Base-by-base conservation (phyloP, 2,113 vertebrate species). In the Aleadryas rufinucha region DNA sequence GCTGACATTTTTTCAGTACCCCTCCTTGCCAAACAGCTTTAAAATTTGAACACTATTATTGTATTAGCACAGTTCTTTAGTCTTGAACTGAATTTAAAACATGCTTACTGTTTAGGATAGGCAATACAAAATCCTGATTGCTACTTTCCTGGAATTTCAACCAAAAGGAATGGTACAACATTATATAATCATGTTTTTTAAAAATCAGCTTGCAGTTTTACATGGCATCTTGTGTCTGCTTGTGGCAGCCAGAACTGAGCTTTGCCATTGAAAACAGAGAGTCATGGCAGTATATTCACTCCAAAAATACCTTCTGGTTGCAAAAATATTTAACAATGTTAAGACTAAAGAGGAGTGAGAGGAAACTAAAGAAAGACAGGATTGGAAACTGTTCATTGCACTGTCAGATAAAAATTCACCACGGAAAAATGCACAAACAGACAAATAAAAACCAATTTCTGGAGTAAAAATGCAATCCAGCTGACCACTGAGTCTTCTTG, bases 261-360 rank as follows among this genome's bases (percentile, higher is more conserved):
- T 3, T 21, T 97, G 96, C 95, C 96, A 96, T 92, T 84, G 93
- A 95, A 97, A 97, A 96, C 93, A 96, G 91, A 95, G 87, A 92
- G 71, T 95, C 93, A 96, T 95, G 90, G 95, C 92, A 95, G 92
- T 88, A 66, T 77, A 94, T 70, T 83, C 95, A 88, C 95, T 97
- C 93, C 95, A 97, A 92, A 96, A 97, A 97, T 97, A 94, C 95
- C 92, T 97, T 96, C 95, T 95, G 96, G 95, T 96, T 96, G 88
- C 85, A 93, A 94, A 97, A 96, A 94, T 93, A 95, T 95, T 96
- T 97, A 95, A 96, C 95, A 94, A 93, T 88, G 92, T 95, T 95
- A 84, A 93, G 87, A 88, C 90, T 95, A 86, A 89, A 94, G 68
- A 96, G 71, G 76, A 95, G 71, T 31, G 85, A 95, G 79, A 92